Evolutionary conservation across 1,140 invertebrate genomes (phyloP).

Genomic region (Anthonomus grandis): DNA sequence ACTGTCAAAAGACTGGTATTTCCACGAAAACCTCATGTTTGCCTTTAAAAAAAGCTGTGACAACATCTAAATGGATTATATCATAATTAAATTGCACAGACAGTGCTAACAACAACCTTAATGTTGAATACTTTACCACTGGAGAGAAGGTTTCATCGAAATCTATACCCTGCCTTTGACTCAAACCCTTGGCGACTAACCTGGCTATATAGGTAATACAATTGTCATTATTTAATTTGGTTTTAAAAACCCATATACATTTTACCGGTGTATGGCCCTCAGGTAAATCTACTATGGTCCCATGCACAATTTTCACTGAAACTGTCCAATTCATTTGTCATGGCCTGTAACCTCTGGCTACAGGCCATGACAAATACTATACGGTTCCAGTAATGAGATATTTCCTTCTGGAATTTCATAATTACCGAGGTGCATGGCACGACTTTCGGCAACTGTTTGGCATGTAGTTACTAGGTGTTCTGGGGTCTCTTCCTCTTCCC

Average conservation of each 20-base stretch:
- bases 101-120: no score
- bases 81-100: not conserved
- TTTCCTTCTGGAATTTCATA: no score
- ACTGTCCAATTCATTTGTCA: conserved; percentile 34
- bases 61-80: conserved; percentile 6
- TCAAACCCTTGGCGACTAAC: conserved; percentile 46
- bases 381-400: no score
- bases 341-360: conserved; percentile 27
- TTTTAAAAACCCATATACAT: conserved; percentile 48
- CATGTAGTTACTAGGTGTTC: no score
- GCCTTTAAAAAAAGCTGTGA: conserved; percentile 37
- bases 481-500: no score
- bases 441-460: no score
- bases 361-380: no score
- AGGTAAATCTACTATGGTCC: conserved; percentile 36
- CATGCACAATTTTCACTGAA: no score
- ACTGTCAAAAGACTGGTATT: conserved; percentile 42
- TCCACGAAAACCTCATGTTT: conserved; percentile 46
- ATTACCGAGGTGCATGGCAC: no score
- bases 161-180: no score
- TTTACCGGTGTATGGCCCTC: conserved; percentile 2
- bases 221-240: conserved; percentile 39
- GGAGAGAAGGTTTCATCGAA: no score
- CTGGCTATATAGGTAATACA: conserved; percentile 36
- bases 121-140: no score